These are phyloP conservation scores for Leptinotarsa lineolata DNA, from an alignment of 1,140 invertebrate genomes.

Conservation along the genomic window DNA sequence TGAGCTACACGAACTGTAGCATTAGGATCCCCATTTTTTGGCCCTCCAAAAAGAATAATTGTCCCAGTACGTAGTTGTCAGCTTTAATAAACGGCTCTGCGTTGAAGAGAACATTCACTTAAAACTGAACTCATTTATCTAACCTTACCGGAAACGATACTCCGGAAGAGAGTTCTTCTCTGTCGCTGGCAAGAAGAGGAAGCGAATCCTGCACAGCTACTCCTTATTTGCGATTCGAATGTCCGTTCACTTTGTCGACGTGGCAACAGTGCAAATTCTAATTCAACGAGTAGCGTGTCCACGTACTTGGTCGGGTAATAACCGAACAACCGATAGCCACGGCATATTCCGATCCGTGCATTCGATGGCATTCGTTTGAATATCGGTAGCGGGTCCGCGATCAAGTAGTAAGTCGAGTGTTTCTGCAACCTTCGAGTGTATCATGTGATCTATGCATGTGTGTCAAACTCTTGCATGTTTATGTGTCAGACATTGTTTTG, in stretches of 20 bases:
- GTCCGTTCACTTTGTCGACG: neutral
- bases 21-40: too few species aligned
- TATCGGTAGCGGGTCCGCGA: neutral
- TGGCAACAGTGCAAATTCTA: conserved; percentile 1
- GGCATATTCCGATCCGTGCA: neutral
- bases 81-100: too few species aligned
- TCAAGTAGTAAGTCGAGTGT: neutral
- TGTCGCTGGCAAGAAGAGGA: neutral
- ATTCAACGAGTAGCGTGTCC: neutral
- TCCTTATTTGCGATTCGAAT: neutral
- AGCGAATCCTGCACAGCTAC: neutral
- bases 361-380: neutral
- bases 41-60: too few species aligned
- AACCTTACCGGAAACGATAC: neutral
- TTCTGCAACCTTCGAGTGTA: neutral
- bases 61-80: too few species aligned
- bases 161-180: neutral
- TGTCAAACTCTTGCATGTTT: conserved; percentile 1
- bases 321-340: neutral
- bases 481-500: conserved; percentile 3
- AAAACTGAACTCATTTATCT: too few species aligned
- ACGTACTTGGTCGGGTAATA: too few species aligned
- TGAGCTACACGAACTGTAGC: too few species aligned
- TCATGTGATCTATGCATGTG: conserved; percentile 3
- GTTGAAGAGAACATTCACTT: too few species aligned